Base-by-base conservation (phyloP, 2,797 vertebrate species). In the Peromyscus aztecus region DNA sequence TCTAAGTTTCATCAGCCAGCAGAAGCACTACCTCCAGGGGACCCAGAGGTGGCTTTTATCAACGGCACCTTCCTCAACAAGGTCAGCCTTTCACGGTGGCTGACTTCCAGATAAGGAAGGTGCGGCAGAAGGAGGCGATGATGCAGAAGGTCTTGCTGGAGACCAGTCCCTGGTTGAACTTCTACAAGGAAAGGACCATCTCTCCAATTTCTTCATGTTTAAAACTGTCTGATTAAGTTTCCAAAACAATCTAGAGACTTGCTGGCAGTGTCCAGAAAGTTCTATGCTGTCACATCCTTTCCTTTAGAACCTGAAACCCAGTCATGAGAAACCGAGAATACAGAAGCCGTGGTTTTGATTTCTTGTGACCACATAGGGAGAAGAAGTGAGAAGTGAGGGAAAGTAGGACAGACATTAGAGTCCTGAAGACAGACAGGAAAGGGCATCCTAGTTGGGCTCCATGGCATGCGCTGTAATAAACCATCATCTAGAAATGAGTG, bases 381-480 rank as follows among this genome's bases (percentile, higher is more conserved):
- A 34, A 43, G 29, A 29, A 46, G 57, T 2, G 3, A 31, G 75
- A 8, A 29, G 2, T 4, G 21, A 52, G 80, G 17, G 6, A 2
- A 57, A 83, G 59, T 4, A 4, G 57, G 2, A 57, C 2, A 6
- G 37, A 59, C 17, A 27, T 8, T n/a, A 6, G 43, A 86, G 34
- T 81, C 78, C 65, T 46, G 37, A 77, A 95, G 90, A 93, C 40
- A 81, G 91, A 86, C 95, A 94, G 96, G 63, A 98, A 98, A 90
- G 88, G 88, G 95, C 96, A 97, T 97, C 93, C 98, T 97, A 86
- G 67, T 46, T 97, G 97, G 94, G 97, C 98, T 98, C 97, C 98
- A 98, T 97, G 97, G 97, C 96, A 95, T 97, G 98, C 96, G 78
- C 92, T 96, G 96, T 98, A 99, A 98, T 98, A 98, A 98, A 98